Conservation (phyloP, 2,888 invertebrate genomes). For the Eupeodes latifasciatus region DNA sequence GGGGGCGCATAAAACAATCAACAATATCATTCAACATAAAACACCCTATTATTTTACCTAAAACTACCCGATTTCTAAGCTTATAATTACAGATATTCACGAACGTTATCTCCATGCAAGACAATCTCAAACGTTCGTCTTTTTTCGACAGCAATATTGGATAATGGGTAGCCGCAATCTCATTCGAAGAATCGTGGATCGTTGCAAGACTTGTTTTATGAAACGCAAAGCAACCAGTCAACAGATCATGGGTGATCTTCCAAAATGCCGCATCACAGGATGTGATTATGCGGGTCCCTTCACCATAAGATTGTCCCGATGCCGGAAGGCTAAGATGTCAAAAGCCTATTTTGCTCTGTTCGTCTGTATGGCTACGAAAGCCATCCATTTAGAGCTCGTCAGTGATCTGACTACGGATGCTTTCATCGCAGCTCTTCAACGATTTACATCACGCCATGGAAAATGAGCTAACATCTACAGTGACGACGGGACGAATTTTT, state of each 20-base stretch:
- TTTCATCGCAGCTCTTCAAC: slow-evolving; percentile 59
- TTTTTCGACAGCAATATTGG: slow-evolving; percentile 58
- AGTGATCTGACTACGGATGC: slow-evolving; percentile 48
- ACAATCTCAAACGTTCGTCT: slow-evolving; percentile 40
- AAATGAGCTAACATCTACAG: slow-evolving; percentile 62
- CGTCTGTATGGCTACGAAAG: slow-evolving; percentile 61
- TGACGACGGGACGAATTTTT: slow-evolving; percentile 69
- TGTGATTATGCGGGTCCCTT: slow-evolving; percentile 58
- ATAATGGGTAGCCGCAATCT: slow-evolving; percentile 56
- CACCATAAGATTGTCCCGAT: slow-evolving; percentile 43
- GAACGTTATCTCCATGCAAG: slow-evolving; percentile 44
- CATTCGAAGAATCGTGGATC: slow-evolving; percentile 38
- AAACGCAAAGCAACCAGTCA: slow-evolving; percentile 38
- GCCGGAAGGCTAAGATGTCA: slow-evolving; percentile 8
- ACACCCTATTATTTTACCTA: slow-evolving; percentile 49
- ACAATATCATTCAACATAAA: slow-evolving; percentile 32
- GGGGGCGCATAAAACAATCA: slow-evolving; percentile 30
- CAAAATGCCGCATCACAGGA: slow-evolving; percentile 27
- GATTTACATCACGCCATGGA: slow-evolving; percentile 56
- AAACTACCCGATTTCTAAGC: slow-evolving; percentile 26
- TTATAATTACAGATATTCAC: slow-evolving; percentile 48
- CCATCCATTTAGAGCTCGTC: slow-evolving; percentile 53
- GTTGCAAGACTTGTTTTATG: slow-evolving; percentile 63
- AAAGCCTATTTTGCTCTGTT: slow-evolving; percentile 65
- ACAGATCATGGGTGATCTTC: slow-evolving; percentile 62